Evolutionary conservation across 2,888 invertebrate species (phyloP).

Genomic region (Capitulum mitella): DNA sequence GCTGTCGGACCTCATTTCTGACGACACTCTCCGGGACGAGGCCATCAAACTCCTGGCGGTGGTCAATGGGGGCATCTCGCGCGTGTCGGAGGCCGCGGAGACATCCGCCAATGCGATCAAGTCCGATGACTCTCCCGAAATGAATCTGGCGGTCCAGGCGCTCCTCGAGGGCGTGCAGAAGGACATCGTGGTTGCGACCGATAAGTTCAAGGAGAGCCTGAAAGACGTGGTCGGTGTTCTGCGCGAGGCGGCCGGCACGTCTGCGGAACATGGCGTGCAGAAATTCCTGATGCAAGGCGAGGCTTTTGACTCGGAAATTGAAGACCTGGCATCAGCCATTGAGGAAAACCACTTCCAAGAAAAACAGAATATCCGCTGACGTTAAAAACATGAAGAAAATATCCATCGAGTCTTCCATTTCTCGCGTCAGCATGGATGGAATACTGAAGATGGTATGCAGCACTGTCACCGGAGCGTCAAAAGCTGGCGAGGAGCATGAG

Average conservation of each 20-base stretch:
- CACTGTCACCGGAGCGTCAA: neutral
- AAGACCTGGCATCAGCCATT: neutral
- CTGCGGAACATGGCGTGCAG: neutral
- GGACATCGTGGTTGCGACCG: neutral
- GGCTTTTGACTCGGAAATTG: neutral
- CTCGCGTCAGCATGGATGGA: neutral
- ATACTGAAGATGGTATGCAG: neutral
- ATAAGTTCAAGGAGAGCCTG: neutral
- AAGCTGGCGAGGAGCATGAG: neutral
- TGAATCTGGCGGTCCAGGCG: neutral
- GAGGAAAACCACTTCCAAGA: neutral
- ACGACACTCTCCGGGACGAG: neutral
- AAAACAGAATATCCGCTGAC: neutral
- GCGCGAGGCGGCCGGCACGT: neutral
- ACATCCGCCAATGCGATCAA: neutral
- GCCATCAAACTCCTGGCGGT: neutral
- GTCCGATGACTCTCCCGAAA: neutral
- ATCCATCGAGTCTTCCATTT: neutral
- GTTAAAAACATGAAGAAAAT: conserved; percentile 1
- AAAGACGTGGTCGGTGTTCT: neutral
- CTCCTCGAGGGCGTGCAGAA: neutral
- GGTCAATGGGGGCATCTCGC: neutral
- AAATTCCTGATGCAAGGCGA: conserved; percentile 11
- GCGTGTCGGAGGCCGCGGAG: neutral
- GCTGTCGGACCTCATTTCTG: neutral